These are phyloP conservation scores for Dryobotodes eremita DNA, from an alignment of 2,888 invertebrate species.

Conservation along the genomic window DNA sequence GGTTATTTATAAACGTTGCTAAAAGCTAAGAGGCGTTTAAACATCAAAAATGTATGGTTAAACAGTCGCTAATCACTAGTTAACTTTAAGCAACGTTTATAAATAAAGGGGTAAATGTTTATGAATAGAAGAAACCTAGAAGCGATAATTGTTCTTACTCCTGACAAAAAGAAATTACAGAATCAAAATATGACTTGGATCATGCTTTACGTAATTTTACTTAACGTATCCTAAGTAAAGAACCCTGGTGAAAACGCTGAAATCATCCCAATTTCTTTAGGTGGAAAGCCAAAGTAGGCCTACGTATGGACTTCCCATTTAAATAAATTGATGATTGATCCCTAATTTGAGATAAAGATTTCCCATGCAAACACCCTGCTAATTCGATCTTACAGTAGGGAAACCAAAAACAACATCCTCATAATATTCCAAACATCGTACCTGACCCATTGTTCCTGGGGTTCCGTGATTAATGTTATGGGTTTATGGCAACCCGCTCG, in stretches of 20 bases:
- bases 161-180: not conserved
- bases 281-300: not conserved
- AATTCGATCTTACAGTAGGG: not conserved
- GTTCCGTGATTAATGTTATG: slow-evolving; percentile 32
- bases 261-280: not conserved
- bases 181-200: not conserved
- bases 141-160: not conserved
- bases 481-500: slow-evolving; percentile 12
- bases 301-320: not conserved
- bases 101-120: too few relatives aligned
- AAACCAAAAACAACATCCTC: slow-evolving; percentile 11
- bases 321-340: too few relatives aligned
- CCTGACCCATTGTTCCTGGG: slow-evolving; percentile 20
- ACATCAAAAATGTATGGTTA: too few relatives aligned
- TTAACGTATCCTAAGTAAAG: not conserved
- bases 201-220: not conserved
- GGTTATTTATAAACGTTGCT: too few relatives aligned
- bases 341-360: not conserved
- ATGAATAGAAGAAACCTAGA: not conserved
- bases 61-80: too few relatives aligned
- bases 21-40: too few relatives aligned
- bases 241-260: not conserved
- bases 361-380: not conserved
- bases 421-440: slow-evolving; percentile 37
- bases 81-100: too few relatives aligned